These are phyloP conservation scores for Syrmaticus mikado DNA, from an alignment of 2,113 vertebrate genomes.

Conservation along the genomic window DNA sequence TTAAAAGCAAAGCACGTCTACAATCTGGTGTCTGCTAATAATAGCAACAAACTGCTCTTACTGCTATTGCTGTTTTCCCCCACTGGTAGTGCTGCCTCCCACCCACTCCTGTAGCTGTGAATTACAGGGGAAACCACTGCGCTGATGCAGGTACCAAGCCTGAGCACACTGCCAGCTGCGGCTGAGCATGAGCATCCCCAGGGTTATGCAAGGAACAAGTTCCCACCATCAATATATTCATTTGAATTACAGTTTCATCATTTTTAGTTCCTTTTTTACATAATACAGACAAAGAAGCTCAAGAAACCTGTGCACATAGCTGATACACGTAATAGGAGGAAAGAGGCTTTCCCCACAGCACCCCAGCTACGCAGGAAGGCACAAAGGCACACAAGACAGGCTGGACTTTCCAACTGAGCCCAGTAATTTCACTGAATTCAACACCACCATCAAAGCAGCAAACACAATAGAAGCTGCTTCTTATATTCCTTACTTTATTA, in stretches of 20 bases:
- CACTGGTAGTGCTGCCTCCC: not conserved
- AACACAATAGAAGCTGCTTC: not conserved
- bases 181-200: not conserved
- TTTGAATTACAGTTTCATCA: not conserved
- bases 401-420: not conserved
- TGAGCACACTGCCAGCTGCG: not conserved
- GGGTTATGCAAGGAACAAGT: not conserved
- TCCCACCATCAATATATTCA: not conserved
- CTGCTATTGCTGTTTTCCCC: not conserved
- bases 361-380: not conserved
- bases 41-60: not conserved
- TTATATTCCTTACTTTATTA: not conserved
- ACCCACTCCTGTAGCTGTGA: not conserved
- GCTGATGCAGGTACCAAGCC: not conserved
- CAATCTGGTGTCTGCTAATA: not conserved
- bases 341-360: not conserved
- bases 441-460: not conserved
- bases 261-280: not conserved
- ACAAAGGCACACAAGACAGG: not conserved
- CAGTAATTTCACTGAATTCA: not conserved
- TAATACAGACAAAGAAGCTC: not conserved
- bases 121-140: not conserved
- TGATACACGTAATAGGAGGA: rapidly evolving
- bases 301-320: not conserved
- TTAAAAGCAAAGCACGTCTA: not conserved